A percentile compares a stretch with the other conserved stretches of the same genome.
These are phyloP conservation scores for Tholera decimalis DNA, from an alignment of 2,888 invertebrate species.

Conservation along the genomic window DNA sequence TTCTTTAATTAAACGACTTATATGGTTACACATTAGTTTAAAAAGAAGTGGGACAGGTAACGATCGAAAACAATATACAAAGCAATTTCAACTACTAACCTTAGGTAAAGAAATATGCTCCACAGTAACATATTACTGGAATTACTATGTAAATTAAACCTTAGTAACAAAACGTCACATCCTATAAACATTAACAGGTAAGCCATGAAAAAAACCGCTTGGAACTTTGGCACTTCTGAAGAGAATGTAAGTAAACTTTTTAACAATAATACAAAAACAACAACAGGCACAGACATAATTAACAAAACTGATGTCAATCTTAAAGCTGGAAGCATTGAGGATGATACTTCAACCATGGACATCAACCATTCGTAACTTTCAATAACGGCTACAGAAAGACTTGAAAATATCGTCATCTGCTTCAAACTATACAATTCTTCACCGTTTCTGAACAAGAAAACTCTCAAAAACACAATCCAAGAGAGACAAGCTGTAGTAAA, in stretches of 20 bases:
- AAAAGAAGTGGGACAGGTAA: slow-evolving; percentile 41
- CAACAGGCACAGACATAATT: slow-evolving; percentile 58
- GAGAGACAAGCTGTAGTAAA: slow-evolving; percentile 53
- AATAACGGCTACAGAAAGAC: slow-evolving; percentile 45
- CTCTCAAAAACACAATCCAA: slow-evolving; percentile 61
- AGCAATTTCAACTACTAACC: slow-evolving; percentile 52
- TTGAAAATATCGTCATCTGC: slow-evolving; percentile 52
- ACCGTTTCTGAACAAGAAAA: slow-evolving; percentile 61
- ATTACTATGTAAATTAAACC: slow-evolving; percentile 51
- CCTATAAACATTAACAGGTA: slow-evolving; percentile 55
- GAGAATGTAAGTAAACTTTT: slow-evolving; percentile 43
- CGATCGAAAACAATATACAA: slow-evolving; percentile 58
- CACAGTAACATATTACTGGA: slow-evolving; percentile 19
- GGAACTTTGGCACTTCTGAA: slow-evolving; percentile 35
- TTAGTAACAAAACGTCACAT: slow-evolving; percentile 57
- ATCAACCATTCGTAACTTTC: slow-evolving; percentile 49
- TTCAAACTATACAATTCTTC: slow-evolving; percentile 58
- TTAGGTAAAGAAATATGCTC: slow-evolving; percentile 44
- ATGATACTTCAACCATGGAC: not conserved
- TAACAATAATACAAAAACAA: slow-evolving; percentile 43
- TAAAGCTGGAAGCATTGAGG: slow-evolving; percentile 31
- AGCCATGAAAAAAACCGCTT: slow-evolving; percentile 52
- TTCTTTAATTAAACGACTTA: not conserved
- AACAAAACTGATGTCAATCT: slow-evolving; percentile 58
- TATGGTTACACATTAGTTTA: slow-evolving; percentile 16